Evolutionary conservation across 2,888 invertebrate genomes (phyloP), one percentile per base, ranked within the genome.

Genomic region (Caenorhabditis zanzibari): DNA sequence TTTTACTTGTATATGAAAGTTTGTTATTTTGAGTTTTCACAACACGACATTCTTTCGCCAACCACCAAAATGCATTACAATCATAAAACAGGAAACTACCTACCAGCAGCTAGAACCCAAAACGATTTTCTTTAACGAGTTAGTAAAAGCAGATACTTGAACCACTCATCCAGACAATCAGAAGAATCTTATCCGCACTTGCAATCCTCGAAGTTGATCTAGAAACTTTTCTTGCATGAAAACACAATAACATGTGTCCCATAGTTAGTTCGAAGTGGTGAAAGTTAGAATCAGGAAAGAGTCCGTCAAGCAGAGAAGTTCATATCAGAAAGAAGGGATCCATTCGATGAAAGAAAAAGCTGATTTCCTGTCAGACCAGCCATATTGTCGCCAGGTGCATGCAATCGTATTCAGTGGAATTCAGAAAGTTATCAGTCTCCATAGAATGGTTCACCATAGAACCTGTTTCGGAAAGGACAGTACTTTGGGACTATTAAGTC

Each of bases 101-200:
- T 47, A 47, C 47, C 47, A 47, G 47, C 47, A n/a, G 19, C n/a
- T 19, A 47, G 47, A 47, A 47, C n/a, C 47, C n/a, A 19, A 19
- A 47, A 47, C 47, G 47, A 47, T 19, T 47, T 47, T 47, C 47
- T 47, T 47, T 47, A 47, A 47, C 47, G 47, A 47, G 19, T 47
- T 47, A 47, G 47, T 47, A 47, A 19, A 47, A 38, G 38, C 38
- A 38, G 38, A 38, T 38, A 38, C 38, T 47, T 19, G 19, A 19
- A 19, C 47, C 19, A 47, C 19, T 47, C 47, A 19, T 47, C 47
- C 47, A 47, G 38, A 47, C 47, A 47, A 47, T 47, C 47, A 47
- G 47, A 19, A 47, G 47, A 47, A 19, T 47, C 19, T 47, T 4
- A 47, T n/a, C 47, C 47, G 47, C 19, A 47, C 7, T 19, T 14